Evolutionary conservation across 2,113 vertebrate genomes (phyloP).

Genomic region (Mola mola): DNA sequence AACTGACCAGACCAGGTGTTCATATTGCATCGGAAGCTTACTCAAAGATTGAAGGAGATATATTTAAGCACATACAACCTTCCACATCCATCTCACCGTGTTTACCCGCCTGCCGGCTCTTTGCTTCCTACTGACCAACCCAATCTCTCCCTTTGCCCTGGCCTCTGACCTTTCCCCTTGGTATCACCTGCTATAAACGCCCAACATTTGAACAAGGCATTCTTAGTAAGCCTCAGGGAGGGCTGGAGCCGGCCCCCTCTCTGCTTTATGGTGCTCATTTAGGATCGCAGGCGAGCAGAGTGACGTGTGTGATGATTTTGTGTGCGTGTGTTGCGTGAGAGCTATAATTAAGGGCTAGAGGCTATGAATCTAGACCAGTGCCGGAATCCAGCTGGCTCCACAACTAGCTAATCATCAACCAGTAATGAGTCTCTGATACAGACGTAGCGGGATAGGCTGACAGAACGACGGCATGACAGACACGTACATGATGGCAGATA

Average conservation of each 20-base stretch:
- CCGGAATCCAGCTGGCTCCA: conserved; percentile 68
- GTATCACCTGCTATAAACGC: conserved; percentile 75
- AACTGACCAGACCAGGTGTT: background rate
- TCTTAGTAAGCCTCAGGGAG: conserved; percentile 64
- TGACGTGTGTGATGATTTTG: conserved; percentile 19
- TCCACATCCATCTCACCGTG: conserved; percentile 40
- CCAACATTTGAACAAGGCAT: conserved; percentile 71
- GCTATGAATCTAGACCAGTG: conserved; percentile 39
- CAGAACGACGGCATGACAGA: background rate
- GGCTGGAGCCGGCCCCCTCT: conserved; percentile 52
- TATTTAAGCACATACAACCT: conserved; percentile 7
- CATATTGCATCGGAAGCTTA: background rate
- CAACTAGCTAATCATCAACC: conserved; percentile 69
- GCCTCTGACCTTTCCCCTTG: conserved; percentile 67
- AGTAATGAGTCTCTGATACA: conserved; percentile 43
- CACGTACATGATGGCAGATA: background rate
- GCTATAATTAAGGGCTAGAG: conserved; percentile 56
- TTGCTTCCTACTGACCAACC: conserved; percentile 58
- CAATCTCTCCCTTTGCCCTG: conserved; percentile 50
- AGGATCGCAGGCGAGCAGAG: conserved; percentile 21
- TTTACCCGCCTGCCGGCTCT: conserved; percentile 42
- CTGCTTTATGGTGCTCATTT: conserved; percentile 46
- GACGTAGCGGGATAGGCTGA: conserved; percentile 8
- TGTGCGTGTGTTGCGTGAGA: conserved; percentile 6
- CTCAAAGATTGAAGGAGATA: background rate